Conservation (phyloP, 1,140 invertebrate species). For the Scaptomyza hsui region DNA sequence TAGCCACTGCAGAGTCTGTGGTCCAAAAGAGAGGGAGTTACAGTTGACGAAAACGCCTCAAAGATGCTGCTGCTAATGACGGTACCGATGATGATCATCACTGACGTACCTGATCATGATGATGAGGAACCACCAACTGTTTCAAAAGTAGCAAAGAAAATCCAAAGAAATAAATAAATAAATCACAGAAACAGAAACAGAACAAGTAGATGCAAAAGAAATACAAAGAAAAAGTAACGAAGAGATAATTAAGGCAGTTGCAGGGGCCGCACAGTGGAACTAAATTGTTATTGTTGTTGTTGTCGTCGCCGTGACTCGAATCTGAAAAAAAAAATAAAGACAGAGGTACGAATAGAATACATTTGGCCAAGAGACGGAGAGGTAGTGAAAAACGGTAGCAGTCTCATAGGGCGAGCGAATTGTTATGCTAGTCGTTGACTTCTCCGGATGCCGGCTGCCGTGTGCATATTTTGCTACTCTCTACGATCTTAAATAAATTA, state of each 20-base stretch:
- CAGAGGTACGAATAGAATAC: conserved; percentile 27
- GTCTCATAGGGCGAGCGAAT: conserved; percentile 79
- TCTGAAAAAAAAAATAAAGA: not conserved
- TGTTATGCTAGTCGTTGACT: conserved; percentile 79
- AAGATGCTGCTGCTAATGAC: conserved; percentile 8
- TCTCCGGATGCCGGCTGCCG: conserved; percentile 27
- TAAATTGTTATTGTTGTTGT: conserved; percentile 65
- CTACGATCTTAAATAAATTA: conserved; percentile 77
- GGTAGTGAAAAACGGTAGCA: conserved; percentile 66
- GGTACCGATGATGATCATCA: conserved; percentile 32
- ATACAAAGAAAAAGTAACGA: conserved; percentile 30
- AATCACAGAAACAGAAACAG: conserved; percentile 33
- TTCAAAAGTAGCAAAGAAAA: conserved; percentile 58
- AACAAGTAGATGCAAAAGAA: conserved; percentile 26
- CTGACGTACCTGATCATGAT: conserved; percentile 31
- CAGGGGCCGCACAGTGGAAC: conserved; percentile 70
- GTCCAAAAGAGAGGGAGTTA: conserved; percentile 46
- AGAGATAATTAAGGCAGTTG: conserved; percentile 46
- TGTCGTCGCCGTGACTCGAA: conserved; percentile 27
- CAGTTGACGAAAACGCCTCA: conserved; percentile 36
- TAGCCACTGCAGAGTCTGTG: conserved; percentile 25
- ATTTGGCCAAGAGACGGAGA: conserved; percentile 17
- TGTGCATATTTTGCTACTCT: conserved; percentile 64
- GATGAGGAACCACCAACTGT: conserved; percentile 47
- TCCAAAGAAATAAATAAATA: conserved; percentile 41